Percentiles rank a stretch among this genome's conserved stretches.
phyloP scores from a whole-genome alignment of 2,888 invertebrate species.

The Orthosia cruda region DNA sequence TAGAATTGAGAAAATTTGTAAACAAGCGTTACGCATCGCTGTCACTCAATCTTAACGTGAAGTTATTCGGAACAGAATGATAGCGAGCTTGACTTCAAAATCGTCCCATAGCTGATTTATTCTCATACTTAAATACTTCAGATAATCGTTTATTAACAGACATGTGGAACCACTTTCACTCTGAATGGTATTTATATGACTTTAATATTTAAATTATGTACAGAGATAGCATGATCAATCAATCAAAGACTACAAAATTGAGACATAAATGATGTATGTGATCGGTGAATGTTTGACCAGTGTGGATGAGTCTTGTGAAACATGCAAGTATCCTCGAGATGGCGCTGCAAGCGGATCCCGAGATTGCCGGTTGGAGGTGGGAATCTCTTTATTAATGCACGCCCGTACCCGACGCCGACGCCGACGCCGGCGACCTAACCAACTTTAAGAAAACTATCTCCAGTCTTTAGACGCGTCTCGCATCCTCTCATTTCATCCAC shows the following conservation, averaged over 20 bases:
- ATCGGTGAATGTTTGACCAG: slow-evolving; percentile 21
- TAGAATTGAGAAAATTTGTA: neutral
- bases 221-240: slow-evolving; percentile 41
- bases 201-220: slow-evolving; percentile 41
- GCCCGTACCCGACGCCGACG: slow-evolving; percentile 60
- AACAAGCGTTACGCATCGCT: slow-evolving; percentile 12
- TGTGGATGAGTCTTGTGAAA: slow-evolving; percentile 49
- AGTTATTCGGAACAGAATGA: slow-evolving; percentile 30
- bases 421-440: slow-evolving; percentile 77
- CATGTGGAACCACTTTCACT: slow-evolving; percentile 60
- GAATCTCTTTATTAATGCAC: slow-evolving; percentile 82
- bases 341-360: slow-evolving; percentile 46
- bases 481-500: slow-evolving; percentile 80
- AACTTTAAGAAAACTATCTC: slow-evolving; percentile 84
- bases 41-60: slow-evolving; percentile 23
- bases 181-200: slow-evolving; percentile 40
- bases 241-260: slow-evolving; percentile 19
- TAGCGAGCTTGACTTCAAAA: slow-evolving; percentile 31
- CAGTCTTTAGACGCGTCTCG: slow-evolving; percentile 72
- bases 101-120: slow-evolving; percentile 46
- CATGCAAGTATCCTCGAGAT: slow-evolving; percentile 45
- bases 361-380: slow-evolving; percentile 78
- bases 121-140: slow-evolving; percentile 48
- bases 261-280: slow-evolving; percentile 14
- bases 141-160: slow-evolving; percentile 51